These are phyloP conservation scores for Clusia tigrina DNA, from an alignment of 2,888 invertebrate genomes.

Conservation along the genomic window DNA sequence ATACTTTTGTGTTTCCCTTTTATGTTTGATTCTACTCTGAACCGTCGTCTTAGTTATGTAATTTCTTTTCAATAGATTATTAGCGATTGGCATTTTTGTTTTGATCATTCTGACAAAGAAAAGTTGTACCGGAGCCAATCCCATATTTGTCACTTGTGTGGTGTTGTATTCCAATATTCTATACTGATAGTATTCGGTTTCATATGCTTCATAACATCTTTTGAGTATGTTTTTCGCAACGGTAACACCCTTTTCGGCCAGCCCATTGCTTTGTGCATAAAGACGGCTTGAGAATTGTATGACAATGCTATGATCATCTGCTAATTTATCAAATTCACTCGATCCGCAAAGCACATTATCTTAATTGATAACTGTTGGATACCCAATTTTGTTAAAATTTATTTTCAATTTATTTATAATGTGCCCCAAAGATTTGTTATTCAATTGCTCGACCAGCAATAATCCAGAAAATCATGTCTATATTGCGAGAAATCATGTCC, in stretches of 20 bases:
- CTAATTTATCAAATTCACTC: neutral
- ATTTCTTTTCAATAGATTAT: too few relatives aligned
- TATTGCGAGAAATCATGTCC: neutral
- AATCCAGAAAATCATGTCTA: neutral
- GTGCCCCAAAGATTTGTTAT: too few relatives aligned
- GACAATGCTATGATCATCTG: neutral
- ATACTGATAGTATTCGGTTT: neutral
- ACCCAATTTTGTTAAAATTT: neutral
- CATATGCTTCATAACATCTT: conserved; percentile 8
- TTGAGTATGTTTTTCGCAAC: too few relatives aligned
- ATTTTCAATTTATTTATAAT: too few relatives aligned
- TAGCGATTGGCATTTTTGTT: too few relatives aligned
- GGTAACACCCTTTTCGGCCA: neutral
- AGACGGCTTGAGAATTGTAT: neutral
- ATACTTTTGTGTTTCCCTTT: neutral
- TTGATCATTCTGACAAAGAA: neutral
- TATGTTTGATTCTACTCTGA: neutral
- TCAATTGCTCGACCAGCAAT: neutral
- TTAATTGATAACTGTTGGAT: neutral
- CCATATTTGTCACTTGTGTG: neutral
- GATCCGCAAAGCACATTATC: neutral
- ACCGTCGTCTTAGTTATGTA: neutral
- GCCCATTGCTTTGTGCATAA: too few relatives aligned
- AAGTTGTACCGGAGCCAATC: neutral
- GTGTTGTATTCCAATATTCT: neutral